These are phyloP conservation scores for Micoletzkya japonica DNA, from an alignment of 2,888 invertebrate species.

Conservation along the genomic window DNA sequence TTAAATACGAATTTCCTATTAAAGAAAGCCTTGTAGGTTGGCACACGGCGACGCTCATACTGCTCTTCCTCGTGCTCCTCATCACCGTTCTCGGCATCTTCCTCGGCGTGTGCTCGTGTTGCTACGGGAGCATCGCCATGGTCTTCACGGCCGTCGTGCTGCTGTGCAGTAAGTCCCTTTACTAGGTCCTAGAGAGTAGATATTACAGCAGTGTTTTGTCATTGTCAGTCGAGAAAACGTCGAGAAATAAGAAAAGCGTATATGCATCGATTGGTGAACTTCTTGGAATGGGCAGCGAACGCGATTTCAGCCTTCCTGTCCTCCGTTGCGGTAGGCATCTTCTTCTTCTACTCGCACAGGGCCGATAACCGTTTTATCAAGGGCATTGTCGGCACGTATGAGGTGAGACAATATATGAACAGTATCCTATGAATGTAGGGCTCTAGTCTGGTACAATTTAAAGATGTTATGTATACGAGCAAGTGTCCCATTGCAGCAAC, in stretches of 20 bases:
- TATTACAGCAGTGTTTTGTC: neutral
- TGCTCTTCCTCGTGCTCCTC: conserved; percentile 55
- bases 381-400: conserved; percentile 63
- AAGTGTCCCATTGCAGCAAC: conserved; percentile 46
- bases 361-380: conserved; percentile 63
- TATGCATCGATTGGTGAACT: neutral
- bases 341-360: conserved; percentile 62
- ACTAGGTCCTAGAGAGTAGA: neutral
- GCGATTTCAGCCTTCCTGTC: conserved; percentile 54
- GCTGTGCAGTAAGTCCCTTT: conserved; percentile 51
- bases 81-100: conserved; percentile 53
- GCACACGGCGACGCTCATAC: conserved; percentile 60
- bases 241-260: neutral
- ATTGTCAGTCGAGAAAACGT: neutral
- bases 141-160: conserved; percentile 58
- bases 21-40: conserved; percentile 43
- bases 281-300: neutral
- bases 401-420: conserved; percentile 35
- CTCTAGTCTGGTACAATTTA: no score
- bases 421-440: neutral
- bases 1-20: neutral
- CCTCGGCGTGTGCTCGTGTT: conserved; percentile 58
- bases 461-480: no score
- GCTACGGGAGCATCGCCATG: conserved; percentile 55
- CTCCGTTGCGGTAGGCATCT: conserved; percentile 59